A percentile compares a stretch with the other conserved stretches of the same genome.
These are phyloP conservation scores for Tokudaia tokunoshimensis DNA, from an alignment of 2,797 vertebrate genomes.

Conservation along the genomic window DNA sequence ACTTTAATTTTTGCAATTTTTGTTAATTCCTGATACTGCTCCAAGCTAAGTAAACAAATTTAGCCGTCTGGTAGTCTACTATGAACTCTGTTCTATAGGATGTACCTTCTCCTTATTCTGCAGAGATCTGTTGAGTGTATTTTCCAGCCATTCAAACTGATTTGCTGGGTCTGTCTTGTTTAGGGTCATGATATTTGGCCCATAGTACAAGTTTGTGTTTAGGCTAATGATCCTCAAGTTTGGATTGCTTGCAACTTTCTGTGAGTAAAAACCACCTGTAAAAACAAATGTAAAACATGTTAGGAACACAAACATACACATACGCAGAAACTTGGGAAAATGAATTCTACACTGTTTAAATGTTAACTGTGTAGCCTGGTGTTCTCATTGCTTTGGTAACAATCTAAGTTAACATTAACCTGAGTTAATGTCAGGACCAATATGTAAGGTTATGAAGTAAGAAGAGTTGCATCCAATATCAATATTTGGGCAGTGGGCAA, in stretches of 20 bases:
- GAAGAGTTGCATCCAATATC: neutral
- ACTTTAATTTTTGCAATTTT: conserved; percentile 25
- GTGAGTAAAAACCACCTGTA: conserved; percentile 96
- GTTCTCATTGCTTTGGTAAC: neutral
- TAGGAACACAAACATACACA: conserved; percentile 14
- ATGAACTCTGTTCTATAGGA: neutral
- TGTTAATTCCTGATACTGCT: neutral
- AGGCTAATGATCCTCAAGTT: conserved; percentile 94
- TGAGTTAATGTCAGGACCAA: neutral
- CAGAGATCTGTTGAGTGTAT: conserved; percentile 89
- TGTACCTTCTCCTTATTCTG: conserved; percentile 91
- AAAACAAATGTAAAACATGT: conserved; percentile 76
- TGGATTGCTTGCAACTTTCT: conserved; percentile 88
- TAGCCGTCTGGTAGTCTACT: neutral
- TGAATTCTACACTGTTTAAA: conserved; percentile 24
- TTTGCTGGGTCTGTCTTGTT: conserved; percentile 95
- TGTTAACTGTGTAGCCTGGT: neutral
- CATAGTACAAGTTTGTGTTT: conserved; percentile 97
- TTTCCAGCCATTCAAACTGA: conserved; percentile 94
- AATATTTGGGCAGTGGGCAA: neutral
- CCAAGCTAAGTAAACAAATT: neutral
- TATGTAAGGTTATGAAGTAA: neutral
- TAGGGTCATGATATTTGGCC: conserved; percentile 90
- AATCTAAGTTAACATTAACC: neutral
- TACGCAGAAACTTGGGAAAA: neutral